Evolutionary conservation across 2,113 vertebrate species (phyloP).

Genomic region (Ellobius talpinus): DNA sequence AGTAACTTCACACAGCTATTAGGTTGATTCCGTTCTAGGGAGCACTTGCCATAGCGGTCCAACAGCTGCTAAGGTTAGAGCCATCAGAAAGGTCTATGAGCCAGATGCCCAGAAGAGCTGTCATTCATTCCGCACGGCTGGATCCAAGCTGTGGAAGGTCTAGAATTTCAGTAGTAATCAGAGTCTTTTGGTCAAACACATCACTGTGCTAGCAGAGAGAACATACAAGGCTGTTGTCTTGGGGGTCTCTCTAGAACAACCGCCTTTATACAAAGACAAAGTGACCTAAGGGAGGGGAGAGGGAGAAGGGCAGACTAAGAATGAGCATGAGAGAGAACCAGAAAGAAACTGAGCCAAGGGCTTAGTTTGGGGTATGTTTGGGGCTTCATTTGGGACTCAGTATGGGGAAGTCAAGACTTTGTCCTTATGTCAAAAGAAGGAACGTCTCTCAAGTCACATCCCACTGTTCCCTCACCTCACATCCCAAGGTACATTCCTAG

Average conservation of each 20-base stretch:
- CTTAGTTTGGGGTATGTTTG: background rate
- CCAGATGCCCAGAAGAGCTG: too few relatives aligned
- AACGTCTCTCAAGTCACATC: background rate
- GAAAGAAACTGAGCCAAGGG: background rate
- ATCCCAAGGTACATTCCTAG: constrained; percentile 44
- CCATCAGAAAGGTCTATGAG: background rate
- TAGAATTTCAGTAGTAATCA: background rate
- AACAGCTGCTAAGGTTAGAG: background rate
- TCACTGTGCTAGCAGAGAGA: background rate
- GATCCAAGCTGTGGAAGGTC: background rate
- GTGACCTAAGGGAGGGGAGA: background rate
- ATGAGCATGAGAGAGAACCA: background rate
- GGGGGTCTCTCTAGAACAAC: background rate
- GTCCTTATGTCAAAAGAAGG: constrained; percentile 4
- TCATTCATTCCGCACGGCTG: background rate
- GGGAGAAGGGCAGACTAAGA: background rate
- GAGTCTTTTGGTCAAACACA: constrained; percentile 1
- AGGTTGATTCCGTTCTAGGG: background rate
- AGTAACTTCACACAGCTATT: background rate
- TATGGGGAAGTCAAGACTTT: background rate
- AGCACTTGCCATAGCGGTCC: background rate
- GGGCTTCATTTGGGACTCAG: background rate
- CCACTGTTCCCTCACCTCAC: background rate
- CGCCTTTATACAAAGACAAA: background rate
- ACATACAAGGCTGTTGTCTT: background rate